phyloP scores from a whole-genome alignment of 2,888 invertebrate genomes.

The Nysson spinosus region DNA sequence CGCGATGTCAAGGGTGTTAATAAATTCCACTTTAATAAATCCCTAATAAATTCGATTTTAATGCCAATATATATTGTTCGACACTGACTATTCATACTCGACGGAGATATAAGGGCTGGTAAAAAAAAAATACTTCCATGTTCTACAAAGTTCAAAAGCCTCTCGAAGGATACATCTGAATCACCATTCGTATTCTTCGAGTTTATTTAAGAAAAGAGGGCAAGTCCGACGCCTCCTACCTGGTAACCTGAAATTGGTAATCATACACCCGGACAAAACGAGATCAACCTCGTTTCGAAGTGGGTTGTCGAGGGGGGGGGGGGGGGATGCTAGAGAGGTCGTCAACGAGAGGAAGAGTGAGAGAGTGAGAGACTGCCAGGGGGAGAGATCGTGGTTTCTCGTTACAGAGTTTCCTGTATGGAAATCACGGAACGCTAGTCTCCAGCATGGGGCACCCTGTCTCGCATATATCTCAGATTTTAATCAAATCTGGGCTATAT shows the following conservation, averaged over 20 bases:
- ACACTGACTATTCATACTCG: too few species aligned
- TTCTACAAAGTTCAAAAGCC: too few species aligned
- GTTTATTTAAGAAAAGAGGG: slow-evolving; percentile 16
- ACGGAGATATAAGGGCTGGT: too few species aligned
- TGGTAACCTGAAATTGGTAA: slow-evolving; percentile 56
- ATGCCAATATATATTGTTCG: too few species aligned
- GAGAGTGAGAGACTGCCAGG: slow-evolving; percentile 15
- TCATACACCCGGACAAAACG: slow-evolving; percentile 52
- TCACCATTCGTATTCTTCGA: neutral
- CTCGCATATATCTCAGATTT: slow-evolving; percentile 68
- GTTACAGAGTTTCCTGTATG: slow-evolving; percentile 76
- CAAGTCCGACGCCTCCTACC: slow-evolving; percentile 21
- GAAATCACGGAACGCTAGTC: slow-evolving; percentile 67
- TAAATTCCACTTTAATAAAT: too few species aligned
- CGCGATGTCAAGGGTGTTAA: too few species aligned
- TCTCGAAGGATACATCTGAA: neutral
- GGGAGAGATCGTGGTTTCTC: slow-evolving; percentile 69
- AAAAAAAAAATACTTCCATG: too few species aligned
- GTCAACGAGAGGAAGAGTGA: slow-evolving; percentile 10
- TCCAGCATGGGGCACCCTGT: slow-evolving; percentile 40
- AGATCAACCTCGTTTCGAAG: slow-evolving; percentile 36
- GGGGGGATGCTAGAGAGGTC: slow-evolving; percentile 7
- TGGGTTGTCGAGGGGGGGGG: slow-evolving; percentile 25
- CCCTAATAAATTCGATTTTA: too few species aligned
- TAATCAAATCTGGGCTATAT: slow-evolving; percentile 70